Evolutionary conservation across 2,888 invertebrate species (phyloP), one percentile per base, ranked within the genome.

Genomic region (Caenorhabditis imperialis): DNA sequence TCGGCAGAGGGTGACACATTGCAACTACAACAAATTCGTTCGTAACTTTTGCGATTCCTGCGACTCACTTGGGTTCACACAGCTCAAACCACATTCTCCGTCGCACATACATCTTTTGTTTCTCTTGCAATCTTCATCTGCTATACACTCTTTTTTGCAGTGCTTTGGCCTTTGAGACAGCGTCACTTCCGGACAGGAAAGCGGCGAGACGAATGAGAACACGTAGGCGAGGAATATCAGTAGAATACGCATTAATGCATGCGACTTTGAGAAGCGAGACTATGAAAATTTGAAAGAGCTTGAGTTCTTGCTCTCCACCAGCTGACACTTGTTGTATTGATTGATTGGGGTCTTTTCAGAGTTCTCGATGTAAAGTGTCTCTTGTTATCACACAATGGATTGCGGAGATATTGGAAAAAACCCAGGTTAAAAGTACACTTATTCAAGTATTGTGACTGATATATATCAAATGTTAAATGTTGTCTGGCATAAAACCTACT

Each of bases 71-170:
- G 95, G 96, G 89, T 97, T 96, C 83, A 98, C 95, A 90, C 98
- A 99, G 58, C 96, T 96, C 92, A 95, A 93, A 65, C 98, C 98
- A 88, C 98, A 98, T 1, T 89, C 89, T 50, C 96, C 97, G 88
- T 99, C 98, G 89, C 98, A 99, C 76, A 96, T 91, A 88, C 98
- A 99, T 88, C 95, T 93, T 90, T 88, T 87, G 67, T 86, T 72
- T 88, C 96, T 96, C 90, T 95, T 95, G 89, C 98, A 98, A 89
- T 97, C 96, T 88, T 94, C 94, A 88, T 97, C 95, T 0, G 93
- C 93, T 0, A 93, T 94, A 88, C 97, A 98, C 53, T 75, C 78
- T 58, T 75, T 81, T 35, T 77, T 75, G 53, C 75, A 75, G 48
- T 75, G 75, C 55, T 75, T 75, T 14, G 75, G 70, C n/a, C 70